A percentile compares a stretch with the other conserved stretches of the same genome.
phyloP scores from a whole-genome alignment of 2,797 vertebrate genomes.

The Cyclopterus lumpus region DNA sequence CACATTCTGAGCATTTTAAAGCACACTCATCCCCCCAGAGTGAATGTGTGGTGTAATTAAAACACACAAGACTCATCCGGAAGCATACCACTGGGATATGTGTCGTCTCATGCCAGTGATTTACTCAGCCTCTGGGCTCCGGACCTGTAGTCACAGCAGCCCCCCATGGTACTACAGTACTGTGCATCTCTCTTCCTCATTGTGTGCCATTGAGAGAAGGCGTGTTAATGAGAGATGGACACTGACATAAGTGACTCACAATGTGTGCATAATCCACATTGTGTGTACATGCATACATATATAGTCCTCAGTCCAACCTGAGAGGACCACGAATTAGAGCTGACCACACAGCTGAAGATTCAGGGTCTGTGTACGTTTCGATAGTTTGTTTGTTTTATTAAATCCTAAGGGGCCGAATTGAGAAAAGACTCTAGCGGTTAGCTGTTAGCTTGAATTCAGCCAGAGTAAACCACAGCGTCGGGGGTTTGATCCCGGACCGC shows the following conservation, averaged over 20 bases:
- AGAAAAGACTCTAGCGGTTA: no score
- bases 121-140: background rate
- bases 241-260: background rate
- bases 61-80: background rate
- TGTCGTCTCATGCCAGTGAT: background rate
- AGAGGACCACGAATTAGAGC: no score
- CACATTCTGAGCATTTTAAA: background rate
- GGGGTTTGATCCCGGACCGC: no score
- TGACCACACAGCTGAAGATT: no score
- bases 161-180: background rate
- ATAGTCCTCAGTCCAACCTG: no score
- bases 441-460: no score
- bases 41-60: background rate
- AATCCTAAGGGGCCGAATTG: no score
- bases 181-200: background rate
- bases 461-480: no score
- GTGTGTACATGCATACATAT: background rate
- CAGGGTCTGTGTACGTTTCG: no score
- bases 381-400: no score
- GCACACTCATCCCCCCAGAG: background rate
- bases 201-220: background rate
- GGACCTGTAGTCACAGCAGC: slow-evolving; percentile 13
- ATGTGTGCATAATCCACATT: background rate
- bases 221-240: background rate
- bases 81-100: background rate